Evolutionary conservation across 2,113 vertebrate genomes (phyloP), one percentile per base, ranked within the genome.

Genomic region (Zingel zingel): DNA sequence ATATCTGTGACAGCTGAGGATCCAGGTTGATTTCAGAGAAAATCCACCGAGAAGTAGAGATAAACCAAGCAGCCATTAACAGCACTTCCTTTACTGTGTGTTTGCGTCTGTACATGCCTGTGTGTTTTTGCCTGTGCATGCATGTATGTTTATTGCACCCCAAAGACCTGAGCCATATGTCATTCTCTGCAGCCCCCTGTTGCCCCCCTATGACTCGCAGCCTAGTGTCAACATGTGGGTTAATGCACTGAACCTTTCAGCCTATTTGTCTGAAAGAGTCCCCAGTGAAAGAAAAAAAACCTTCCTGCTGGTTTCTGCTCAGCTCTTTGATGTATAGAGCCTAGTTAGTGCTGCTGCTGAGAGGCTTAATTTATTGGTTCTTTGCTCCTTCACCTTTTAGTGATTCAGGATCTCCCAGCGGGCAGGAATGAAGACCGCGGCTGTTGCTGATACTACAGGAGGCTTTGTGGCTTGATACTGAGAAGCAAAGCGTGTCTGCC

Each of bases 291-390:
- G 69, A 56, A 74, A 59, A 68, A 73, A 68, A 73, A 74, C 33
- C 66, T 84, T 82, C 81, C 77, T 23, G 87, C 76, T 76, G 89
- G 54, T 73, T 78, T 86, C 72, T 78, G 82, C 66, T 80, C 84
- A 58, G 88, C 77, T 18, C 86, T 92, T 89, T 87, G 81, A 90
- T 89, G 79, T 79, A 75, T 53, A 12, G 77, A 74, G 83, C 36
- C 50, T 86, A 91, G 87, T 88, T 92, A 86, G 69, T 51, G 81
- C 83, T 81, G 84, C 77, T 67, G 79, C 90, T 91, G 83, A 71
- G 89, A 86, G 85, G 83, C 86, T 92, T 93, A 54, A 92, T 91
- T 91, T 90, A 59, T 87, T 73, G 72, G 56, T 86, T 81, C 83
- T 91, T 81, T 87, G 79, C 74, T 88, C 81, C 82, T 83, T 93